Evolutionary conservation across 1,140 invertebrate species (phyloP).

Genomic region (Pseudomyrmex dendroicus): DNA sequence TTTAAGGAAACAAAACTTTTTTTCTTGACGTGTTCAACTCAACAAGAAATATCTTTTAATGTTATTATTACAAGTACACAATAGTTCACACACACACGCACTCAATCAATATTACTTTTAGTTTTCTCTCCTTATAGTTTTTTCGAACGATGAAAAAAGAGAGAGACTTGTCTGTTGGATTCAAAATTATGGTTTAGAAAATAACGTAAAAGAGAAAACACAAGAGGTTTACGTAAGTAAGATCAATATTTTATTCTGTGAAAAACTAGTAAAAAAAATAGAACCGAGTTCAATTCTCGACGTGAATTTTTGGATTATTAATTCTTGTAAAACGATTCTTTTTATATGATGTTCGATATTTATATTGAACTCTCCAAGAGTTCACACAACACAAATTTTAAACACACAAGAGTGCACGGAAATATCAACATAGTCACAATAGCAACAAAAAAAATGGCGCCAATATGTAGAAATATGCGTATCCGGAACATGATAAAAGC

Average conservation of each 20-base stretch:
- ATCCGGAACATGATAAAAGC: slow-evolving; percentile 38
- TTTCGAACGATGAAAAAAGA: not conserved
- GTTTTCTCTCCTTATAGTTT: not conserved
- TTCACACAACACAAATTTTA: slow-evolving; percentile 17
- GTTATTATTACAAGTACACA: slow-evolving; percentile 1
- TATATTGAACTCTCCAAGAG: slow-evolving; percentile 16
- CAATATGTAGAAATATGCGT: slow-evolving; percentile 46
- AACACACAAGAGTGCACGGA: slow-evolving; percentile 18
- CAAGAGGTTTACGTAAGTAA: not conserved
- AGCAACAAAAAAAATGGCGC: slow-evolving; percentile 26
- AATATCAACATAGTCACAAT: slow-evolving; percentile 24
- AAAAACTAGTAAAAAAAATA: slow-evolving; percentile 19
- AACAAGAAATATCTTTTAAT: not conserved
- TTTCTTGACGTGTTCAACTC: not conserved
- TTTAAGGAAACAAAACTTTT: slow-evolving; percentile 8
- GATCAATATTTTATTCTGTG: slow-evolving; percentile 11
- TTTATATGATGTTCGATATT: slow-evolving; percentile 13
- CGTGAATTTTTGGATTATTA: not conserved
- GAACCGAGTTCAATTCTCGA: not conserved
- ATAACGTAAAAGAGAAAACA: slow-evolving; percentile 5
- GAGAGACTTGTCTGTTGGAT: not conserved
- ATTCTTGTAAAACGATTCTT: slow-evolving; percentile 39
- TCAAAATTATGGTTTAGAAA: not conserved
- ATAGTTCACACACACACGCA: not conserved
- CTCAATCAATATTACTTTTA: slow-evolving; percentile 9